Percentiles rank a stretch among this genome's conserved stretches.
Conservation (phyloP, 1,140 invertebrate genomes). For the Trichogramma pretiosum region DNA sequence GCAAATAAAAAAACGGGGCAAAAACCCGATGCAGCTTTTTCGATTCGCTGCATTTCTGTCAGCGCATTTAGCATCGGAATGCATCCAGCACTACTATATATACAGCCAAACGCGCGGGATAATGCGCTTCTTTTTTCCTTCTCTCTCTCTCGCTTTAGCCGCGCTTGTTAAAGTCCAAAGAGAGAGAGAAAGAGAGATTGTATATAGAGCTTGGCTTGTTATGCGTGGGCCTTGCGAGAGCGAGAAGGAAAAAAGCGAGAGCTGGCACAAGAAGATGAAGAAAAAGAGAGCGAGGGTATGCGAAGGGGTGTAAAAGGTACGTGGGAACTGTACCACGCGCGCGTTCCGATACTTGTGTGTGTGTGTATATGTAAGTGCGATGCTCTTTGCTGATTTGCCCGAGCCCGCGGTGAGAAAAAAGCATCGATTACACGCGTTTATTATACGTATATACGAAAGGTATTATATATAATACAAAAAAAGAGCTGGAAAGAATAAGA, state of each 20-base stretch:
- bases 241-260: background rate
- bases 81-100: no score
- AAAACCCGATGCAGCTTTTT: no score
- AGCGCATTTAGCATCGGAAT: no score
- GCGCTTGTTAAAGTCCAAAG: no score
- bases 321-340: conserved; percentile 38
- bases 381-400: background rate
- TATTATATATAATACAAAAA: no score
- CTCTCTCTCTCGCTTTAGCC: no score
- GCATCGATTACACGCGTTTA: conserved; percentile 17
- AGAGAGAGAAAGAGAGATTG: background rate
- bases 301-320: conserved; percentile 32
- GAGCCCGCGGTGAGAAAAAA: conserved; percentile 12
- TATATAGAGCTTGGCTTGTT: background rate
- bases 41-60: no score
- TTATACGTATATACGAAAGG: no score
- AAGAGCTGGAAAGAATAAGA: no score
- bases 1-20: no score
- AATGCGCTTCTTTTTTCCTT: no score
- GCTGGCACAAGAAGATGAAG: background rate
- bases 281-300: conserved; percentile 4
- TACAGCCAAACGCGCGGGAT: no score
- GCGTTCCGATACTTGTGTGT: background rate
- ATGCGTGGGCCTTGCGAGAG: background rate
- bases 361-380: background rate